Evolutionary conservation across 1,140 invertebrate species (phyloP), one percentile per base, ranked within the genome.

Genomic region (Anastrepha obliqua): DNA sequence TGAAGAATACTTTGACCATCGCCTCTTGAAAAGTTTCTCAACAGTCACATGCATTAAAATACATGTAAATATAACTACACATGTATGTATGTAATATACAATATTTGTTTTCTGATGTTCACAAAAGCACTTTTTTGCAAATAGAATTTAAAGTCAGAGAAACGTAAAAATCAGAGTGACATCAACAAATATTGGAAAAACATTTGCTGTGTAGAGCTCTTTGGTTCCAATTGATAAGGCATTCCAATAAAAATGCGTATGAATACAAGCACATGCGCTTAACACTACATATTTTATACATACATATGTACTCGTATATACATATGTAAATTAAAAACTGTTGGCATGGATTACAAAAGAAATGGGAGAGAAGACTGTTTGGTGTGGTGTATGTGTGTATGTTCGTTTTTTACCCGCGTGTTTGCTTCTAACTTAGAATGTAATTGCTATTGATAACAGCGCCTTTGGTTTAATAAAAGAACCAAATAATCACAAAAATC

Each of bases 361-460:
- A 11, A 17, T 17, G 8, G 15, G 17, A 62, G 60, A 62, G 60
- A 17, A 17, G 17, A 39, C 20, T n/a, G n/a, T n/a, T 58, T 58
- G 13, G 7, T 29, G 29, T 13, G 13, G 55, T 58, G 55, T 58
- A 9, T 65, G 55, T 58, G 20, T 65, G 64, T 39, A 9, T 20
- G 64, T 65, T 29, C 11, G 64, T 3, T 39, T 4, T 6, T 29
- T 20, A 65, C 39, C 5, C 11, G 5, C 29, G 39, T 65, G 11
- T 65, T 5, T 65, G 20, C 39, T 2, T 65, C 11, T 29, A 4
- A 65, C 11, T 29, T 74, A 47, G 5, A 17, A 3, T 5, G 67
- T 47, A 17, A 74, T 74, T 74, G 70, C 11, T 2, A 44, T 74
- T 74, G 70, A 74, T 74, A 74, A 74, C 70, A 74, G 15, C 44